Percentiles rank a stretch among this genome's conserved stretches.
phyloP scores from a whole-genome alignment of 2,113 vertebrate species.

The Pleuronectes platessa region DNA sequence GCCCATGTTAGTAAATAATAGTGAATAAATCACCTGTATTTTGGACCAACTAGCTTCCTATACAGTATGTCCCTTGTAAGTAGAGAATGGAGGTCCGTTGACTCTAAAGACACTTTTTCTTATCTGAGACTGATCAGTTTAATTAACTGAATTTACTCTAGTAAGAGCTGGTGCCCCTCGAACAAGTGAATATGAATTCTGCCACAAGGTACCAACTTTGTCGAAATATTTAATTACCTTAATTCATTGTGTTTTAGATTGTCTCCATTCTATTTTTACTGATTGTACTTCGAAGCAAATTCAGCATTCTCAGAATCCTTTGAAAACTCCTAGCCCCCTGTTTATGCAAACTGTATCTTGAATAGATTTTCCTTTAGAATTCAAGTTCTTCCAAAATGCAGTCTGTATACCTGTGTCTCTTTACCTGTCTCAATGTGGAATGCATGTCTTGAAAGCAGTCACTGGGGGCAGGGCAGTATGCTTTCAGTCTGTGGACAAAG shows the following conservation, averaged over 20 bases:
- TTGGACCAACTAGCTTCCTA: not conserved
- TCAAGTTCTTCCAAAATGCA: not conserved
- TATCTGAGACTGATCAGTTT: not conserved
- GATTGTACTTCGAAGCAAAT: not conserved
- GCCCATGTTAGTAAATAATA: not conserved
- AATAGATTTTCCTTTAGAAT: not conserved
- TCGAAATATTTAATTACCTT: not conserved
- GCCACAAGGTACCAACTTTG: not conserved
- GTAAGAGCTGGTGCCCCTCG: not conserved
- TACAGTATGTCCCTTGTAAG: too few relatives aligned
- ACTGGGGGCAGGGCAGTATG: too few relatives aligned
- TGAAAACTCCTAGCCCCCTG: not conserved
- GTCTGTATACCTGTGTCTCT: too few relatives aligned
- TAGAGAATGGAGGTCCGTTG: not conserved
- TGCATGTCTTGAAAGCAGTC: too few relatives aligned
- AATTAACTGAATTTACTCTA: not conserved
- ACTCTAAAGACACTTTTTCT: not conserved
- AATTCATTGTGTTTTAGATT: not conserved
- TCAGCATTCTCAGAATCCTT: not conserved
- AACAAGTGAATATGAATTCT: not conserved
- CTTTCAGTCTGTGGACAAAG: too few relatives aligned
- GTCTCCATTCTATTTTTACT: not conserved
- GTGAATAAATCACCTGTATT: not conserved
- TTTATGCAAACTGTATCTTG: not conserved
- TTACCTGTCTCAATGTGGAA: too few relatives aligned